phyloP scores from a whole-genome alignment of 2,888 invertebrate species.

The Lochmaea crataegi region DNA sequence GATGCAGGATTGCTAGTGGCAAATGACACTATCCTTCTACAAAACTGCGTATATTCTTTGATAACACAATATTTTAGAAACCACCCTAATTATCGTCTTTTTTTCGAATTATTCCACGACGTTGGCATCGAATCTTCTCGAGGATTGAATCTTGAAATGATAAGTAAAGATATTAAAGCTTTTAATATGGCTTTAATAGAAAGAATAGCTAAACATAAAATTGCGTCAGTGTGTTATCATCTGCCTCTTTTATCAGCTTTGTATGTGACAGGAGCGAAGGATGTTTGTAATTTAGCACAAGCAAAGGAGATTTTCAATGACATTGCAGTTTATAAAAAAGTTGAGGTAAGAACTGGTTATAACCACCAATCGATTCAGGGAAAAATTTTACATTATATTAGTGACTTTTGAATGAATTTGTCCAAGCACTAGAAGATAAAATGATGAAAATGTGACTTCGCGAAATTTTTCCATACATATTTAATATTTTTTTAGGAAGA shows the following conservation, averaged over 20 bases:
- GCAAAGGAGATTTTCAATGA: constrained; percentile 17
- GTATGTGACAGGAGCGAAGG: constrained; percentile 4
- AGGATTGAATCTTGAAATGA: constrained; percentile 17
- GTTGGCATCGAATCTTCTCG: constrained; percentile 6
- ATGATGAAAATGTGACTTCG: too few relatives aligned
- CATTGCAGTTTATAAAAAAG: constrained; percentile 20
- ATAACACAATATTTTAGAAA: constrained; percentile 22
- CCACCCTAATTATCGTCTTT: constrained; percentile 15
- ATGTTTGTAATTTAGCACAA: neutral
- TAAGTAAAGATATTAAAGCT: constrained; percentile 9
- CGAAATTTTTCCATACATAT: too few relatives aligned
- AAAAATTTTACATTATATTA: too few relatives aligned
- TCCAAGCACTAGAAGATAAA: neutral
- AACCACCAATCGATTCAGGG: too few relatives aligned
- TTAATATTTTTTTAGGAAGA: constrained; percentile 5
- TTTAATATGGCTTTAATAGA: constrained; percentile 18
- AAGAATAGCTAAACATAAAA: constrained; percentile 23
- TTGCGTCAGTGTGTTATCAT: constrained; percentile 6
- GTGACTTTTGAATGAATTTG: too few relatives aligned
- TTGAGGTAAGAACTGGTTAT: constrained; percentile 23
- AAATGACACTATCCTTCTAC: constrained; percentile 19
- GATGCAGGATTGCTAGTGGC: constrained; percentile 12
- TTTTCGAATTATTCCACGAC: constrained; percentile 19
- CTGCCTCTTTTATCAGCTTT: constrained; percentile 20
- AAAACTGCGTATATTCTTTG: constrained; percentile 17